Evolutionary conservation across 1,140 invertebrate species (phyloP).

Genomic region (Arctopsyche grandis): DNA sequence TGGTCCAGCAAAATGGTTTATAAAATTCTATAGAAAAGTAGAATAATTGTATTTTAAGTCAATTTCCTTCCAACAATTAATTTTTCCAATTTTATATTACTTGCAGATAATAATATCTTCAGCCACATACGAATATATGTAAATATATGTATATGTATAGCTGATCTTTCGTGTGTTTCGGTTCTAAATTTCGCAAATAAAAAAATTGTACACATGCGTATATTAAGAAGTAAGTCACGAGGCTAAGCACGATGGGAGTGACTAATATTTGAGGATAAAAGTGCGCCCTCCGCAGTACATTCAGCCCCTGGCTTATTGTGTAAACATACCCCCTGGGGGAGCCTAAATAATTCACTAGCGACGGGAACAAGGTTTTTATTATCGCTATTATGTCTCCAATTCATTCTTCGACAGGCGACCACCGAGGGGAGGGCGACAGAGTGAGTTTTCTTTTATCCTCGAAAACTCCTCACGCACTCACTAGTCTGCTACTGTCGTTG

Average conservation of each 20-base stretch:
- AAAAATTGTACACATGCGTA: no score
- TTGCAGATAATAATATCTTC: no score
- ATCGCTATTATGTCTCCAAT: slow-evolving; percentile 55
- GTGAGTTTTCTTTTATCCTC: background rate
- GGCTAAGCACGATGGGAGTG: slow-evolving; percentile 31
- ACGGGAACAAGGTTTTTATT: slow-evolving; percentile 55
- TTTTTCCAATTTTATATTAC: no score
- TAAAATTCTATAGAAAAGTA: no score
- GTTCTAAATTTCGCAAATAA: no score
- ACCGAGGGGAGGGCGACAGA: slow-evolving; percentile 25
- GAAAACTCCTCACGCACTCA: background rate
- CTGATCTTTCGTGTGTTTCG: no score
- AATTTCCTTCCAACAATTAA: no score
- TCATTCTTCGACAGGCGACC: slow-evolving; percentile 45
- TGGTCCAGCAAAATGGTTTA: no score
- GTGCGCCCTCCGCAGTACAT: background rate
- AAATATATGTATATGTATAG: no score
- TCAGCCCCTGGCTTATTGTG: slow-evolving; percentile 49
- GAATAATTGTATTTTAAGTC: no score
- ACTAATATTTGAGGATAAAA: slow-evolving; percentile 41
- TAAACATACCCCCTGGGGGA: slow-evolving; percentile 52
- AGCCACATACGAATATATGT: no score
- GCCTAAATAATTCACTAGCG: slow-evolving; percentile 54
- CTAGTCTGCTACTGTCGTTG: background rate
- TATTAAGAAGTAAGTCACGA: slow-evolving; percentile 39